A percentile compares a stretch with the other conserved stretches of the same genome.
These are phyloP conservation scores for Proteles cristata DNA, from an alignment of 2,113 vertebrate species.

Conservation along the genomic window DNA sequence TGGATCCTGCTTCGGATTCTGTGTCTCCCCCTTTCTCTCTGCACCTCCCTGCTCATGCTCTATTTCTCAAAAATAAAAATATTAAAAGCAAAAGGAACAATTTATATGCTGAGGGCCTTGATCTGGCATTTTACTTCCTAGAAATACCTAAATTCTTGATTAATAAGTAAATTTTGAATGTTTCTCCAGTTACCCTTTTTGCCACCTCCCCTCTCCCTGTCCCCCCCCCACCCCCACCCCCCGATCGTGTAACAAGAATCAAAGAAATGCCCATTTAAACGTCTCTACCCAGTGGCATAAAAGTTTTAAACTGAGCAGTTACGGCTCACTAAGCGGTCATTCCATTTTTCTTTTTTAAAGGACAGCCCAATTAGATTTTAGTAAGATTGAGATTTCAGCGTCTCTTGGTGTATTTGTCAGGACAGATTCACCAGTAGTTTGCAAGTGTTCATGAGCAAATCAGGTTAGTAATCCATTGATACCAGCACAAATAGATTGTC, in stretches of 20 bases:
- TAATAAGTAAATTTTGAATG: slow-evolving; percentile 11
- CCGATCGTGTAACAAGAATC: slow-evolving; percentile 42
- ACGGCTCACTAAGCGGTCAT: slow-evolving; percentile 80
- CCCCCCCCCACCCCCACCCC: no score
- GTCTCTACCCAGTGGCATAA: slow-evolving; percentile 75
- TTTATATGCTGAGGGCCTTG: neutral
- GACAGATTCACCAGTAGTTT: slow-evolving; percentile 87
- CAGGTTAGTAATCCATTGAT: slow-evolving; percentile 87
- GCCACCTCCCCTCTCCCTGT: no score
- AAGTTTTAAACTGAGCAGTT: slow-evolving; percentile 71
- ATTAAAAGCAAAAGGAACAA: neutral
- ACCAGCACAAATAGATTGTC: slow-evolving; percentile 86
- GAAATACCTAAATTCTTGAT: neutral
- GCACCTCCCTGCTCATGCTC: no score
- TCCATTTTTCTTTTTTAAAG: slow-evolving; percentile 79
- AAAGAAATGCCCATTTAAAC: slow-evolving; percentile 76
- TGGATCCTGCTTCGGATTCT: no score
- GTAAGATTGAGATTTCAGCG: slow-evolving; percentile 85
- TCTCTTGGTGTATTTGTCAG: slow-evolving; percentile 81
- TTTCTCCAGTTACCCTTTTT: neutral
- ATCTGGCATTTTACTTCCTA: neutral
- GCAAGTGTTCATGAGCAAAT: slow-evolving; percentile 87
- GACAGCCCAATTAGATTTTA: slow-evolving; percentile 86
- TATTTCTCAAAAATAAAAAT: no score
- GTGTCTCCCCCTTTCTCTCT: no score